These are phyloP conservation scores for Sarotherodon lohbergeri DNA, from an alignment of 2,113 vertebrate genomes.

Conservation along the genomic window DNA sequence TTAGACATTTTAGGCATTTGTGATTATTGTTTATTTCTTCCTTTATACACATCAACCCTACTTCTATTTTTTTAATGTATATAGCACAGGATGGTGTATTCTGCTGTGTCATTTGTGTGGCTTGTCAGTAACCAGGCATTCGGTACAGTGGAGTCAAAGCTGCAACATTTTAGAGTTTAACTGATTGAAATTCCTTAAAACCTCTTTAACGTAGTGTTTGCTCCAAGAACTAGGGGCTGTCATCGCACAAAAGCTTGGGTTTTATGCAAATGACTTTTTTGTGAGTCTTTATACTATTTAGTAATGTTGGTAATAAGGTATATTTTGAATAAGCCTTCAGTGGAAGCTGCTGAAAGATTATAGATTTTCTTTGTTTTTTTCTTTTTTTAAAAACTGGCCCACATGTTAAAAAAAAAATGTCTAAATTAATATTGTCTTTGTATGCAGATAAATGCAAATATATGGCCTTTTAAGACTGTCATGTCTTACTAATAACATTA, in stretches of 20 bases:
- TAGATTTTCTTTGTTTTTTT: background rate
- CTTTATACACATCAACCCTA: conserved; percentile 28
- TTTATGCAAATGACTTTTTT: conserved; percentile 60
- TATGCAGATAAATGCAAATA: conserved; percentile 59
- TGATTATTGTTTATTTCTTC: conserved; percentile 5
- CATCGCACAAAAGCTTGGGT: conserved; percentile 44
- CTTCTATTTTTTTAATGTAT: conserved; percentile 32
- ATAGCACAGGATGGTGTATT: conserved; percentile 36
- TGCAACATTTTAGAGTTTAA: conserved; percentile 20
- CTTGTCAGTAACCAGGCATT: conserved; percentile 28
- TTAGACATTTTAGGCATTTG: conserved; percentile 29
- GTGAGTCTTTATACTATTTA: conserved; percentile 59
- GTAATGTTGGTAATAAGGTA: conserved; percentile 46
- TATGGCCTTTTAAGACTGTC: conserved; percentile 62
- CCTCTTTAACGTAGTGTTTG: background rate
- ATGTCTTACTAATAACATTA: conserved; percentile 39
- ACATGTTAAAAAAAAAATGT: conserved; percentile 11
- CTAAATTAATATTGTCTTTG: conserved; percentile 59
- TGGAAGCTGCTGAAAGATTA: conserved; percentile 47
- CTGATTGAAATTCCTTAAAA: conserved; percentile 12
- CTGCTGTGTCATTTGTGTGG: conserved; percentile 30
- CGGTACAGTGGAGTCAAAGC: conserved; percentile 41
- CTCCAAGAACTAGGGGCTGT: conserved; percentile 20
- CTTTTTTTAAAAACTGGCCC: conserved; percentile 23
- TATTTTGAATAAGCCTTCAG: conserved; percentile 68